These are phyloP conservation scores for Neuroterus valhalla DNA, from an alignment of 1,140 invertebrate genomes.

Conservation along the genomic window DNA sequence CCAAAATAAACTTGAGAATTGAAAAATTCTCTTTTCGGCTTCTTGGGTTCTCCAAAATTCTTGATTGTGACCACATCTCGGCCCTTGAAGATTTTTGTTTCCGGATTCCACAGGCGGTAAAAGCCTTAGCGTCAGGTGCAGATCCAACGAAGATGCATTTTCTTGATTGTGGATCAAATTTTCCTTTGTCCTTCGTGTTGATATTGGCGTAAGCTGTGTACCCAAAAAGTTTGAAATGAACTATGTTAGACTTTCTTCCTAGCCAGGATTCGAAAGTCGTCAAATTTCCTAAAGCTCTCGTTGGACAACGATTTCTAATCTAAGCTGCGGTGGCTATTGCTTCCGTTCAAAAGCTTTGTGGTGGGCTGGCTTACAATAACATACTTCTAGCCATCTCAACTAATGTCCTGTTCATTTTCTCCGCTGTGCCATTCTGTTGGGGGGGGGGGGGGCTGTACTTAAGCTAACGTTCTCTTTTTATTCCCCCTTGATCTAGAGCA, in stretches of 20 bases:
- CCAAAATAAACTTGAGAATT: background rate
- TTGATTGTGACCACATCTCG: conserved; percentile 60
- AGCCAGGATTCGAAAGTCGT: conserved; percentile 52
- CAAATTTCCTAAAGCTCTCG: too few species aligned
- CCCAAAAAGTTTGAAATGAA: too few species aligned
- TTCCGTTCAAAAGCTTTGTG: too few species aligned
- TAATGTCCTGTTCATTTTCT: too few species aligned
- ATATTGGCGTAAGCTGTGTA: conserved; percentile 50
- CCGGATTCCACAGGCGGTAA: conserved; percentile 54
- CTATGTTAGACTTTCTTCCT: conserved; percentile 29
- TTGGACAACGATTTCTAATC: too few species aligned
- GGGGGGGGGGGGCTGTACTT: background rate
- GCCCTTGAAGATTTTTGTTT: conserved; percentile 50
- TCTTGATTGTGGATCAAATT: conserved; percentile 57
- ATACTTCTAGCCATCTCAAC: too few species aligned
- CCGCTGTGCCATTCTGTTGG: conserved; percentile 59
- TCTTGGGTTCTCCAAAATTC: background rate
- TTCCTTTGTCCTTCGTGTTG: too few species aligned
- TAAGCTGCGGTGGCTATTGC: too few species aligned
- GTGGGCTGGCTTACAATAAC: too few species aligned
- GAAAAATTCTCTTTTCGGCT: background rate
- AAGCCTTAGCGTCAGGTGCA: conserved; percentile 56
- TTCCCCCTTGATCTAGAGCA: conserved; percentile 17
- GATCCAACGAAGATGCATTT: conserved; percentile 64
- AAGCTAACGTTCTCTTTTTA: background rate